phyloP scores from a whole-genome alignment of 1,140 invertebrate genomes.

The Drosophila parabipectinata region DNA sequence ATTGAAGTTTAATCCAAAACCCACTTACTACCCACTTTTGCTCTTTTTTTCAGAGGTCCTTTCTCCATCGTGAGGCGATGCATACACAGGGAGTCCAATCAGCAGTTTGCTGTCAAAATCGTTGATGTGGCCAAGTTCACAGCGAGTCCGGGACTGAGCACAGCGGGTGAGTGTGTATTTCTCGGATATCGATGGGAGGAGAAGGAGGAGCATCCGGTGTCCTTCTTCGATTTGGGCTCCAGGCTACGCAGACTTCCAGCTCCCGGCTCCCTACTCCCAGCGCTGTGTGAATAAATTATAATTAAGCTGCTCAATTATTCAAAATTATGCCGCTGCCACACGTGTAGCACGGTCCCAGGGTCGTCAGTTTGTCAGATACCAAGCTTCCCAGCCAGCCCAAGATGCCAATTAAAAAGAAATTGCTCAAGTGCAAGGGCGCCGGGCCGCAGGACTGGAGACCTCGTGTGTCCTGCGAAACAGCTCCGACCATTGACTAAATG shows the following conservation, averaged over 20 bases:
- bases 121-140: constrained; percentile 99
- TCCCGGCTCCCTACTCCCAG: not conserved
- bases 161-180: constrained; percentile 90
- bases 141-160: constrained; percentile 96
- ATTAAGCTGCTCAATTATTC: constrained; percentile 81
- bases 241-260: not conserved
- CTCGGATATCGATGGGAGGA: not conserved
- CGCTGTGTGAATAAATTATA: constrained; percentile 78
- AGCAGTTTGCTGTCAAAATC: constrained; percentile 99
- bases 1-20: constrained; percentile 39
- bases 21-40: not conserved
- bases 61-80: constrained; percentile 98
- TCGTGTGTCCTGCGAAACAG: constrained; percentile 8
- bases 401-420: constrained; percentile 74
- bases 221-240: constrained; percentile 42
- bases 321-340: constrained; percentile 74
- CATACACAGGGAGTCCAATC: constrained; percentile 96
- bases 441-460: constrained; percentile 4
- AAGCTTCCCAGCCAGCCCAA: constrained; percentile 14
- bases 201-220: constrained; percentile 2
- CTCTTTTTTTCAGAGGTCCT: constrained; percentile 94
- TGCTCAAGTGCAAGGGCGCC: constrained; percentile 67
- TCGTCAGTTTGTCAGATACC: constrained; percentile 33
- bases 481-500: constrained; percentile 70
- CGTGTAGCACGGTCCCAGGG: constrained; percentile 49